Evolutionary conservation across 2,797 vertebrate species (phyloP).

Genomic region (Epinephelus coioides): DNA sequence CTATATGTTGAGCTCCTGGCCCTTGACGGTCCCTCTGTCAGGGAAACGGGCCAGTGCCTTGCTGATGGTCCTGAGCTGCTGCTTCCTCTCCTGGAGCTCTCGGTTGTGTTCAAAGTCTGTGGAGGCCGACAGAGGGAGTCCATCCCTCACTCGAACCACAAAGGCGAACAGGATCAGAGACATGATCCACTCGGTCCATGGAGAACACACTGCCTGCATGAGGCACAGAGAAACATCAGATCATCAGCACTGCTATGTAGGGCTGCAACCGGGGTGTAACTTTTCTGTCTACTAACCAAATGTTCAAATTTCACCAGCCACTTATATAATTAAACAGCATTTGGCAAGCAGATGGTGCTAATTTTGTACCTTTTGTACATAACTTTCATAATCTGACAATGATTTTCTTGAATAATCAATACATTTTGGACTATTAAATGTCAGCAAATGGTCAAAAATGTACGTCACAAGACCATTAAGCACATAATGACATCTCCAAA

Average conservation of each 20-base stretch:
- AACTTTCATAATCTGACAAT: not conserved
- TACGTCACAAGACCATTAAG: not conserved
- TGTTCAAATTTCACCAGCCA: too few relatives aligned
- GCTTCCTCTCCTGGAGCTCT: conserved; percentile 93
- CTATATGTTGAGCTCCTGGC: conserved; percentile 90
- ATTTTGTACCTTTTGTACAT: too few relatives aligned
- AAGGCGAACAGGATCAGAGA: conserved; percentile 97
- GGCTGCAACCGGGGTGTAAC: not conserved
- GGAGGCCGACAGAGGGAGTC: conserved; percentile 96
- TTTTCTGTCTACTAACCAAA: too few relatives aligned
- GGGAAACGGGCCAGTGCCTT: conserved; percentile 85
- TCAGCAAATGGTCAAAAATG: not conserved
- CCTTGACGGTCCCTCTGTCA: conserved; percentile 88
- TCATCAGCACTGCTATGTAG: not conserved
- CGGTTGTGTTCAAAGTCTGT: conserved; percentile 94
- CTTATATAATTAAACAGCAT: too few relatives aligned
- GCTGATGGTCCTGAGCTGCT: conserved; percentile 90
- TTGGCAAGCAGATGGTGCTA: too few relatives aligned
- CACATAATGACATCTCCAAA: not conserved
- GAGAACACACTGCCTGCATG: conserved; percentile 87
- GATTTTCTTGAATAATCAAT: not conserved
- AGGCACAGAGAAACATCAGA: conserved; percentile 15
- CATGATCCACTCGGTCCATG: conserved; percentile 89
- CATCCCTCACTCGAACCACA: conserved; percentile 95
- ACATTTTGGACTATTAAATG: not conserved